A percentile compares a stretch with the other conserved stretches of the same genome.
These are phyloP conservation scores for Morus bassanus DNA, from an alignment of 2,797 vertebrate genomes.

Conservation along the genomic window DNA sequence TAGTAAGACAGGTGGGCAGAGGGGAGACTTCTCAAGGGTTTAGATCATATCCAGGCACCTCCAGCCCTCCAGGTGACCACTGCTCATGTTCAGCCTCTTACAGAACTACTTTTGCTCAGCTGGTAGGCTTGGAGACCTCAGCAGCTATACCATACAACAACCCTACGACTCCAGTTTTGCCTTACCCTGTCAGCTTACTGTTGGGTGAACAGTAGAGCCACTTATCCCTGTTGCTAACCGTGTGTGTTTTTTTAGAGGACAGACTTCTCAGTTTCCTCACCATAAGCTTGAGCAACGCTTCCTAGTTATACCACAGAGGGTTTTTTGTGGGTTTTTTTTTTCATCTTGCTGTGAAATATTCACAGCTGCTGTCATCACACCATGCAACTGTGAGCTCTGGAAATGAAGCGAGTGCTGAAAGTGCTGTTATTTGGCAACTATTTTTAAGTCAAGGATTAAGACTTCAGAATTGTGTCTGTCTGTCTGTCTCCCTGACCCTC, in stretches of 20 bases:
- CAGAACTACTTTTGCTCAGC: not conserved
- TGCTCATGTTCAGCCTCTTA: not conserved
- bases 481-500: not conserved
- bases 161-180: not conserved
- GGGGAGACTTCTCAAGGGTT: constrained; percentile 79
- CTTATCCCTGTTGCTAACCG: not conserved
- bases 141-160: not conserved
- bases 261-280: not conserved
- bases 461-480: not conserved
- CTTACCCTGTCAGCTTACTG: not conserved
- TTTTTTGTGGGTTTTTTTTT: not conserved
- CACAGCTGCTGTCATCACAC: not conserved
- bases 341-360: not conserved
- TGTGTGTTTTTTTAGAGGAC: not conserved
- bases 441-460: not conserved
- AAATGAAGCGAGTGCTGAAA: not conserved
- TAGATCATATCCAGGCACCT: not conserved
- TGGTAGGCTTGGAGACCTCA: not conserved
- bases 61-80: not conserved
- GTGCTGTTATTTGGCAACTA: not conserved
- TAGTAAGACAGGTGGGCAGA: constrained; percentile 89
- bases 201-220: not conserved
- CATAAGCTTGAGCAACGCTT: not conserved
- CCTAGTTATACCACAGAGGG: not conserved
- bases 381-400: not conserved